Base-by-base conservation (phyloP, 2,888 invertebrate species). In the Digitonthophagus gazella region DNA sequence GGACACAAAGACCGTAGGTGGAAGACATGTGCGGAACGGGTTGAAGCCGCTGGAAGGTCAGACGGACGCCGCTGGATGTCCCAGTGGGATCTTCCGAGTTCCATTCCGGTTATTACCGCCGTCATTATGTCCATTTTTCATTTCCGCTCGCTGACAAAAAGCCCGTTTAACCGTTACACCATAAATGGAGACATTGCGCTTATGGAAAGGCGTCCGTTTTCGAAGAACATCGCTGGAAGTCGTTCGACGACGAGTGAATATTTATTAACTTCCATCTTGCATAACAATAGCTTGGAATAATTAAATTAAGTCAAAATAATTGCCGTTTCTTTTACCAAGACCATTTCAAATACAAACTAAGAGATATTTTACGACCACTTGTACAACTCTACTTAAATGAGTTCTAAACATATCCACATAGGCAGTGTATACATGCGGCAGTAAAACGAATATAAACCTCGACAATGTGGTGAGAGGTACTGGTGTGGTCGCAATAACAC, bases 41-140 rank as follows among this genome's bases (percentile, higher is more conserved):
- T 44, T 44, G 28, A 44, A 44, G 28, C 28, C 28, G 6, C 11
- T 44, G 11, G 3, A n/a, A 44, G 28, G 28, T 44, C 28, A 44
- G 28, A 44, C 28, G 28, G 6, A 44, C 28, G 11, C 28, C 28
- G 28, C 28, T 44, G 28, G 28, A 44, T 44, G 28, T 44, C 28
- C 28, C 28, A 44, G 11, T 44, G 28, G 28, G 28, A 44, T 44
- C 28, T 44, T 44, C 28, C 28, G 28, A 44, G 28, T 44, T 44
- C 28, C 28, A 44, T 44, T 44, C 28, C 28, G 11, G 28, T 44
- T 44, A 44, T 68, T 70, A 68, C 68, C 68, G 64, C 66, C 58
- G 64, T 70, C 65, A 70, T 70, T 70, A 67, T 68, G 56, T 61
- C 61, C 61, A 61, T 61, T 20, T 61, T 61, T 61, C 61, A 61